These are phyloP conservation scores for Brachyptera risi DNA, from an alignment of 2,888 invertebrate species.

Conservation along the genomic window DNA sequence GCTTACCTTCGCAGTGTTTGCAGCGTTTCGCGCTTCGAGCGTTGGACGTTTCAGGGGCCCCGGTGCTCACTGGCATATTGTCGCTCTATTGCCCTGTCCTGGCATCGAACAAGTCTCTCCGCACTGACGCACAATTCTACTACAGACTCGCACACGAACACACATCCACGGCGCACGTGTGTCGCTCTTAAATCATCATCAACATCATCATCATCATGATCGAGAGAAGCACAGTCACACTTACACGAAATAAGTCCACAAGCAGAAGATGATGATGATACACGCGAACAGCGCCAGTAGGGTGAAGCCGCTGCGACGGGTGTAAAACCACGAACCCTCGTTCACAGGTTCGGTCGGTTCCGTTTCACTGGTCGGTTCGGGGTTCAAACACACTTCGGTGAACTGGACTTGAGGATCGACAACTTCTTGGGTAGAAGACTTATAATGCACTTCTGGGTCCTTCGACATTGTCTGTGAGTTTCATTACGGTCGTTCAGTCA, in stretches of 20 bases:
- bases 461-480: background rate
- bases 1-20: conserved; percentile 85
- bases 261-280: background rate
- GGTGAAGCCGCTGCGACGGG: conserved; percentile 10
- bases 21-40: conserved; percentile 82
- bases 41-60: conserved; percentile 35
- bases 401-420: background rate
- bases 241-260: background rate
- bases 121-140: too few species aligned
- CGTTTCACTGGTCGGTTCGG: too few species aligned
- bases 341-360: background rate
- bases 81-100: background rate
- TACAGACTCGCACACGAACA: too few species aligned
- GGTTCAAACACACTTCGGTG: background rate
- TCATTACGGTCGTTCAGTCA: too few species aligned
- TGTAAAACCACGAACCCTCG: background rate
- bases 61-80: conserved; percentile 61
- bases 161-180: too few species aligned
- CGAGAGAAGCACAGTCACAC: too few species aligned
- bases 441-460: background rate
- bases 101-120: too few species aligned
- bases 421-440: background rate
- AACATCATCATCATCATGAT: too few species aligned
- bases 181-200: too few species aligned
- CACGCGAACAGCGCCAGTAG: background rate